Base-by-base conservation (phyloP, 2,797 vertebrate species). In the Chelidonichthys spinosus region DNA sequence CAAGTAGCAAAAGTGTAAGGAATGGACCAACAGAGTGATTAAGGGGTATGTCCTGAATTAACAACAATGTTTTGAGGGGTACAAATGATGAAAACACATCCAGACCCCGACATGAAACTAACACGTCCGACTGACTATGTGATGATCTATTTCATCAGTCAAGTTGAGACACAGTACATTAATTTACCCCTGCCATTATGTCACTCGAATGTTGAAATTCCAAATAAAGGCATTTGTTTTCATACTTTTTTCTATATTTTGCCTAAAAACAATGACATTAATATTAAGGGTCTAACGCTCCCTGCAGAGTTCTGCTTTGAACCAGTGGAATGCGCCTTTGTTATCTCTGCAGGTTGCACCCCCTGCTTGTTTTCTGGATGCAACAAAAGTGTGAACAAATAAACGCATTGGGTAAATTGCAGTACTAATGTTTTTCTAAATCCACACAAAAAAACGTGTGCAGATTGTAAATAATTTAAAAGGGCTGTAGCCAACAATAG, bases 371-470 rank as follows among this genome's bases (percentile, higher is more conserved):
- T 66, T 54, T 49, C 15, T 60, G 47, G 39, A 52, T 46, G 52
- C 33, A 60, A 39, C 18, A 72, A 53, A 39, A 61, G 43, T 65
- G 54, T 66, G n/a, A 61, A 55, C 53, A 61, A 59, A 11, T 53
- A 58, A 39, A 49, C 13, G 64, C 44, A 69, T 67, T 13, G 63
- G 53, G 15, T 36, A 32, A 17, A 36, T 42, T 49, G 18, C 59
- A 67, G 40, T 4, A 33, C 39, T 25, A 25, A 25, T 25, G 25
- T 25, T 25, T 25, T 25, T 25, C 25, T 25, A 25, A 25, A 25
- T 25, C 25, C 25, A 25, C 25, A 25, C 25, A 25, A 25, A 25
- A 25, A 25, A 25, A 25, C 25, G 25, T 25, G 25, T 25, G 25
- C 25, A 25, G 25, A 25, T 25, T 25, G 25, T 25, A 25, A 25